Conservation (phyloP, 2,888 invertebrate species). For the Ormyrus pomaceus region DNA sequence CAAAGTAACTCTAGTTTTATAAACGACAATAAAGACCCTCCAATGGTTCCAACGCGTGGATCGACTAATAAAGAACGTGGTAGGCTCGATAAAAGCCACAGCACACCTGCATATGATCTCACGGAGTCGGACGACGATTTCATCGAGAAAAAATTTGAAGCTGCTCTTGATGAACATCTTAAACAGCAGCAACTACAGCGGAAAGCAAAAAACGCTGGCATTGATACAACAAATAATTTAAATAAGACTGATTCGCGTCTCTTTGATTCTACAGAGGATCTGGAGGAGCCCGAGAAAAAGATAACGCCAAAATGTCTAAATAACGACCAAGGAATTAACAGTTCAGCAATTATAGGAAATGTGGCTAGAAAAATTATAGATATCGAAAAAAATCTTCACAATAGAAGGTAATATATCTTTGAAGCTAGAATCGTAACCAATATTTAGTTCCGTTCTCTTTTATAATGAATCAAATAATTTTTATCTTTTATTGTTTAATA, state of each 20-base stretch:
- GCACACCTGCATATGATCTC: conserved; percentile 88
- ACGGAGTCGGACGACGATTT: conserved; percentile 70
- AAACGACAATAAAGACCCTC: conserved; percentile 29
- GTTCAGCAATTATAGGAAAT: conserved; percentile 57
- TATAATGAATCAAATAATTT: background rate
- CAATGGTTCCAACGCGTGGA: background rate
- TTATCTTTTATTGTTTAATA: background rate
- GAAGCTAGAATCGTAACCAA: no score
- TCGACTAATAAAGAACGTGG: conserved; percentile 73
- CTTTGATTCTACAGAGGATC: conserved; percentile 57
- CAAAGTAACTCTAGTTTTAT: background rate
- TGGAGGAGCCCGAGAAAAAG: conserved; percentile 56
- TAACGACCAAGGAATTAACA: conserved; percentile 47
- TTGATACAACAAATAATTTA: conserved; percentile 59
- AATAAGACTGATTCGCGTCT: conserved; percentile 64
- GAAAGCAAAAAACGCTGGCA: background rate
- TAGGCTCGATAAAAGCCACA: conserved; percentile 86
- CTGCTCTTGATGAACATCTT: conserved; percentile 49
- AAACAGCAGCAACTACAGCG: conserved; percentile 45
- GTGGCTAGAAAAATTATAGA: conserved; percentile 63
- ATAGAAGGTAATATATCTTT: conserved; percentile 37
- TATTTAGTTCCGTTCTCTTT: background rate
- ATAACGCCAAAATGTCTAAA: conserved; percentile 39
- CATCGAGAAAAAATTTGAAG: conserved; percentile 56
- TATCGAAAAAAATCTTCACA: conserved; percentile 59